Conservation (phyloP, 1,140 invertebrate species). For the Panonychus citri region DNA sequence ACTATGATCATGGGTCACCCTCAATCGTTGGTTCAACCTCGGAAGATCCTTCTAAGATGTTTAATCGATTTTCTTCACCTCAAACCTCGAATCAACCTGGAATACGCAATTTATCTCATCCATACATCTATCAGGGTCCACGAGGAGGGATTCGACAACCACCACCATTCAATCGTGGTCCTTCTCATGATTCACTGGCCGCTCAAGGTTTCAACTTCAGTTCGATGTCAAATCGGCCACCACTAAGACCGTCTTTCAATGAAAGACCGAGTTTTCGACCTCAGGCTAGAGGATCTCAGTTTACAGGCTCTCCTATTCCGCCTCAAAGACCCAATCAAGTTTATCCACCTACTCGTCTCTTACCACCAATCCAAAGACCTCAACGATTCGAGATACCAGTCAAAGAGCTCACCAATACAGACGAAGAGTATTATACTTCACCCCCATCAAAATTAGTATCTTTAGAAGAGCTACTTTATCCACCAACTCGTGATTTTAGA, state of each 20-base stretch:
- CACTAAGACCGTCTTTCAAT: neutral
- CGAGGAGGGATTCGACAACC: too few relatives aligned
- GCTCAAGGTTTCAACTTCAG: too few relatives aligned
- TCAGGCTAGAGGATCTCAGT: neutral
- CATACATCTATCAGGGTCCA: too few relatives aligned
- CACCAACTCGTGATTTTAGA: constrained; percentile 43
- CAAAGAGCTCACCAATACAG: neutral
- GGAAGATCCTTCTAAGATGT: neutral
- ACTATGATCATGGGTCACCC: neutral
- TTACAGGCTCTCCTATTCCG: neutral
- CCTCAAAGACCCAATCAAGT: neutral
- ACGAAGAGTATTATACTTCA: neutral
- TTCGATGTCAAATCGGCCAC: too few relatives aligned
- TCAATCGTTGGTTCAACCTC: neutral
- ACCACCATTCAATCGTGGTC: too few relatives aligned
- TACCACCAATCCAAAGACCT: neutral
- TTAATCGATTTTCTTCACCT: neutral
- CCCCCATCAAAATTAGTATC: constrained; percentile 23
- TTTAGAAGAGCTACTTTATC: constrained; percentile 56
- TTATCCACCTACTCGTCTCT: neutral
- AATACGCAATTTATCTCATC: too few relatives aligned
- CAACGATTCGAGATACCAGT: neutral
- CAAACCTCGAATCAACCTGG: neutral
- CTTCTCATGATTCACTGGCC: too few relatives aligned
- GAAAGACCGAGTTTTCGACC: neutral